Evolutionary conservation across 2,888 invertebrate species (phyloP).

Genomic region (Erynnis tages): DNA sequence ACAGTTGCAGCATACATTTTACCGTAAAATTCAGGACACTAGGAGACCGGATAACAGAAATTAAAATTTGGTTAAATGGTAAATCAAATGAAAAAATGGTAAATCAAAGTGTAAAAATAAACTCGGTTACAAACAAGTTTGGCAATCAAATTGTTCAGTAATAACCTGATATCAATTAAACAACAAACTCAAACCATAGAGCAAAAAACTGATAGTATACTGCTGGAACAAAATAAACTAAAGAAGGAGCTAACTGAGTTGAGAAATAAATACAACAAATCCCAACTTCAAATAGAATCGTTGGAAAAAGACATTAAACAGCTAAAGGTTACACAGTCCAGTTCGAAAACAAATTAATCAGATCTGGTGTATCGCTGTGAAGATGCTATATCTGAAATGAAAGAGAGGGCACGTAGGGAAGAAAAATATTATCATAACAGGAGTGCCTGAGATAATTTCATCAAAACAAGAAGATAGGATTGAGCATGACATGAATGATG

Average conservation of each 20-base stretch:
- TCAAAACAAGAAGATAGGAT: not conserved
- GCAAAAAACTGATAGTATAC: conserved; percentile 2
- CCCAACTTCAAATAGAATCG: not conserved
- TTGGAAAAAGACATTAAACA: not conserved
- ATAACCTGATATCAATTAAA: conserved; percentile 3
- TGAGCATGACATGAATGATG: not conserved
- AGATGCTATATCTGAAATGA: not conserved
- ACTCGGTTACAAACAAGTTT: too few relatives aligned
- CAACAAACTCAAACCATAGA: not conserved
- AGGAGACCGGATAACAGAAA: too few relatives aligned
- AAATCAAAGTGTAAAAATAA: too few relatives aligned
- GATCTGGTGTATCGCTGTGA: not conserved
- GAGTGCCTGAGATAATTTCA: not conserved
- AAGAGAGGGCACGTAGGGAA: not conserved
- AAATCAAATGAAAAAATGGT: too few relatives aligned
- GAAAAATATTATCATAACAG: not conserved
- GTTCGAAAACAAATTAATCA: not conserved
- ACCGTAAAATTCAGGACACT: too few relatives aligned
- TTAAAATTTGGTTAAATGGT: too few relatives aligned
- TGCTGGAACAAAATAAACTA: conserved; percentile 3
- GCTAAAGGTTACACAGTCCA: not conserved
- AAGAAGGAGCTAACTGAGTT: conserved; percentile 3
- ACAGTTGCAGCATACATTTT: too few relatives aligned
- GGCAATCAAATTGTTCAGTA: too few relatives aligned
- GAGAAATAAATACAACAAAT: not conserved